Base-by-base conservation (phyloP, 1,140 invertebrate species). In the Bombus polaris region DNA sequence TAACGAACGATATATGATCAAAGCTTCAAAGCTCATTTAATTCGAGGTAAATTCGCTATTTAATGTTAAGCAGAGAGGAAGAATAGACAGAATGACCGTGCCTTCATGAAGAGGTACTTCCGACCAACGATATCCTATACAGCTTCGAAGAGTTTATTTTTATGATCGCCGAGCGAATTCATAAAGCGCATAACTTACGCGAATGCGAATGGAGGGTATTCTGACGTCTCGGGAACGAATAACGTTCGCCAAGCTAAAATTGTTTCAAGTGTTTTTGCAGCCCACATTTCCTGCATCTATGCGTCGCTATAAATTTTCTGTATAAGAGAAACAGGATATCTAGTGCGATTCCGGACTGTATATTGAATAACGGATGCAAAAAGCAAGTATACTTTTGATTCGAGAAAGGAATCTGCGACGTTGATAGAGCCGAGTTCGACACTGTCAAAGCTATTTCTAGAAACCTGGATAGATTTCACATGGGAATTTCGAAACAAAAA, bases 81-180 rank as follows among this genome's bases (percentile, higher is more conserved):
- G 72, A 74, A 13, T 28, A 18, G 15, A 39, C 1, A 53, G 44
- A 53, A 74, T 18, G 44, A 32, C 53, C n/a, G 71, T 32, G 72
- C 10, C 32, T 42, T 18, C 22, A 59, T 18, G 32, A 25, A 18
- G 28, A n/a, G 47, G 9, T 25, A 70, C 10, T 70, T 3, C 35
- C 68, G 22, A 39, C 22, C 22, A 37, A 28, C 8, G 18, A 53
- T 53, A 25, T n/a, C 5, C n/a, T 53, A 47, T 25, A 32, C 28
- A 75, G 47, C 57, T 82, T 62, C 47, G 65, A 57, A 37, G 28
- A 57, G 80, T 77, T 88, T 88, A 80, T 87, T 83, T 88, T 87
- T 88, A 83, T 70, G 85, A 83, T 83, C n/a, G 75, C 37, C 71
- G 18, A n/a, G 47, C 18, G 47, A 53, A 53, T 53, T 53, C 47